Base-by-base conservation (phyloP, 2,113 vertebrate genomes). In the Melospiza georgiana region DNA sequence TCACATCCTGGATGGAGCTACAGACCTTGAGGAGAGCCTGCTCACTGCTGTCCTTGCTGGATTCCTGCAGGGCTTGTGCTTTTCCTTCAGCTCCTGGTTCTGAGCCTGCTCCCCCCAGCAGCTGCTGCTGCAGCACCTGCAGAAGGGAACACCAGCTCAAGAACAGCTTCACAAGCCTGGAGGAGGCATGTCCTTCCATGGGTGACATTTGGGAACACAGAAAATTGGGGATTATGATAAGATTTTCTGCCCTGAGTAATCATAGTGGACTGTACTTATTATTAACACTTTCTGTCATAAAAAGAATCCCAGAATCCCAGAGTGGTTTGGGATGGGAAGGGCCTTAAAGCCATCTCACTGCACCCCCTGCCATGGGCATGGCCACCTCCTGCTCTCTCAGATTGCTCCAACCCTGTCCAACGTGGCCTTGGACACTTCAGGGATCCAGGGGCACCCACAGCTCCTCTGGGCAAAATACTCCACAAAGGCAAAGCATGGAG, bases 71-170 rank as follows among this genome's bases (percentile, higher is more conserved):
- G 0, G 98, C 98, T 85, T 90, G 15, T 96, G 98, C 72, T 98
- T 98, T 94, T 98, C 99, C 89, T 97, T 98, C 52, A 99, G 94
- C 90, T 99, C 99, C 84, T 98, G 97, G 96, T 99, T 99, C 84
- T 98, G 95, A 57, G 98, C 98, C 97, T 99, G 98, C 73, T 99
- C 98, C 3, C 99, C 0, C 98, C 98, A 99, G 97, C 83, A 99
- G 98, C 93, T 37, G 37, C 37, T 37, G 37, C 37, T 37, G 37
- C 37, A 37, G 93, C 97, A 98, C 97, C 97, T 99, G 97, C 14
- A 27, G 76, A 41, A 48, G 18, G 21, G 46, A 86, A 58, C 3
- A 2, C 6, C 52, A 93, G 68, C 49, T 86, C 48, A 11, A 44
- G 28, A 54, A 55, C 20, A 1, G 10, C 54, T 43, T 55, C 5